These are phyloP conservation scores for Strongylocentrotus purpuratus DNA, from an alignment of 35 echinoderm and acorn worm genomes.

Conservation along the genomic window DNA sequence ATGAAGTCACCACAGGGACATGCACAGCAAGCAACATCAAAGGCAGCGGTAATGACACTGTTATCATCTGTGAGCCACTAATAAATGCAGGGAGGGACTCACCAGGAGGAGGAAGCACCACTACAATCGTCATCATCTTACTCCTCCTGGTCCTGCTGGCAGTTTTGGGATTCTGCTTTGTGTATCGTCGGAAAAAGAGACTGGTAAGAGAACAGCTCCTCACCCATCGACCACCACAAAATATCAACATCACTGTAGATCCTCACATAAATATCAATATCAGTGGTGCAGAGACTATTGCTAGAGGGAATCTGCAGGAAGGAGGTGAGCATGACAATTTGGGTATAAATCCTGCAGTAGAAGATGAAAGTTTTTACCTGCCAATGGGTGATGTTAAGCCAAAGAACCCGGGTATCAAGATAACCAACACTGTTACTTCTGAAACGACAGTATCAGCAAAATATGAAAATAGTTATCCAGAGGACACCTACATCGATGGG, in stretches of 20 bases:
- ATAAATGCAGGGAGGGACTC: background rate
- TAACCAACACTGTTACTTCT: background rate
- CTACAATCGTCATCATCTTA: slow-evolving; percentile 11
- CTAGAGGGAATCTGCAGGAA: slow-evolving; percentile 11
- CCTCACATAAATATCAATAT: background rate
- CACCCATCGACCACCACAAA: background rate
- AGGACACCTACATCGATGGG: slow-evolving; percentile 36
- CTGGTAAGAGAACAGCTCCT: background rate
- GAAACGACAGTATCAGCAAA: background rate
- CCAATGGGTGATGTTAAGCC: slow-evolving; percentile 15
- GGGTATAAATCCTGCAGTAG: background rate
- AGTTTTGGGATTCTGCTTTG: background rate
- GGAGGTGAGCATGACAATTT: background rate
- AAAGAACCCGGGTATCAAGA: background rate
- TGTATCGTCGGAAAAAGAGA: background rate
- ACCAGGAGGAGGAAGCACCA: background rate
- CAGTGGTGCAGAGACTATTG: slow-evolving; percentile 1
- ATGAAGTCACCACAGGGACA: slow-evolving; percentile 18
- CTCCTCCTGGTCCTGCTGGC: slow-evolving; percentile 1
- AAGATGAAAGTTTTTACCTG: background rate
- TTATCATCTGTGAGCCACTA: slow-evolving; percentile 39
- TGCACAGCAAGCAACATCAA: slow-evolving; percentile 28
- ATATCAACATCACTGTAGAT: slow-evolving; percentile 22
- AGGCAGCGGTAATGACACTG: slow-evolving; percentile 36
- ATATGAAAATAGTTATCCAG: background rate